Percentiles rank a stretch among this genome's conserved stretches.
phyloP scores from a whole-genome alignment of 2,797 vertebrate species.

The Diplodus puntazzo region DNA sequence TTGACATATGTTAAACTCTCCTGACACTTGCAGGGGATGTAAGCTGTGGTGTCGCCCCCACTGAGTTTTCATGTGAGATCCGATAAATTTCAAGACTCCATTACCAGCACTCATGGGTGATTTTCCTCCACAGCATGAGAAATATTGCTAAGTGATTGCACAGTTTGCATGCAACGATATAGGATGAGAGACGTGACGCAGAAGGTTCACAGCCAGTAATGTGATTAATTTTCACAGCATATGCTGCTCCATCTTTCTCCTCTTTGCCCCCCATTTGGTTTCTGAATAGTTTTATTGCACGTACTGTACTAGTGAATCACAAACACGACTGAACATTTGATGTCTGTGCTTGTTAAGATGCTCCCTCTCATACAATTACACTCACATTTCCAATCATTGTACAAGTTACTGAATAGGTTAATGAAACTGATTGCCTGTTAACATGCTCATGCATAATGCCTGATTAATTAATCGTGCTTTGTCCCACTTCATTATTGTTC shows the following conservation, averaged over 20 bases:
- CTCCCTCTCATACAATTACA: neutral
- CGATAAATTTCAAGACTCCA: constrained; percentile 44
- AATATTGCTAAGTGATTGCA: constrained; percentile 17
- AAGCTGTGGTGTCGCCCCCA: constrained; percentile 7
- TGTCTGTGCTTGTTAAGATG: neutral
- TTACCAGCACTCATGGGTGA: constrained; percentile 41
- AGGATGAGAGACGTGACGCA: constrained; percentile 17
- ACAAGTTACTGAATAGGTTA: neutral
- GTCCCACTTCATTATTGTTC: neutral
- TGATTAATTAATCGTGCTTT: neutral
- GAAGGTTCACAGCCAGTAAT: constrained; percentile 39
- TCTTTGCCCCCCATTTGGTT: constrained; percentile 16
- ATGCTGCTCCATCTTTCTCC: constrained; percentile 36
- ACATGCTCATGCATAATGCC: neutral
- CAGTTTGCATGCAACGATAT: constrained; percentile 9
- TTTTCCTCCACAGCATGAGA: constrained; percentile 34
- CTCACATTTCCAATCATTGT: neutral
- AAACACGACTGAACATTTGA: neutral
- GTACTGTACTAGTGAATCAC: constrained; percentile 3
- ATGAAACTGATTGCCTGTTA: constrained; percentile 4
- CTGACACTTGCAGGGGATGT: constrained; percentile 3
- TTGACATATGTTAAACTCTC: constrained; percentile 16
- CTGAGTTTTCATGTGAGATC: constrained; percentile 40
- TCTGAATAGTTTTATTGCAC: constrained; percentile 13
- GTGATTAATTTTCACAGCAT: constrained; percentile 53